Evolutionary conservation across 2,888 invertebrate species (phyloP), one percentile per base, ranked within the genome.

Genomic region (Caenorhabditis wallacei): DNA sequence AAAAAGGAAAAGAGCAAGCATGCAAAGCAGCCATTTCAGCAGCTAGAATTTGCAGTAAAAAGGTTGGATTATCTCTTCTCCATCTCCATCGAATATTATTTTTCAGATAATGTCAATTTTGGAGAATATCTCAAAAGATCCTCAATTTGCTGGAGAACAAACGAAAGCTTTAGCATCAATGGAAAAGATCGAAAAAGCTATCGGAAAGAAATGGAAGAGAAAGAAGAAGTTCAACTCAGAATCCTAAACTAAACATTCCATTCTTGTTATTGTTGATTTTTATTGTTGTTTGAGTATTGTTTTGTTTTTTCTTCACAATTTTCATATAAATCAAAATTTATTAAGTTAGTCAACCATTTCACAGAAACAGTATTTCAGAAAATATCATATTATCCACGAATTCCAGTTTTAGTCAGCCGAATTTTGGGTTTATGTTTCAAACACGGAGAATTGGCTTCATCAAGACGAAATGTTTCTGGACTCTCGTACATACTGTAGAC

Each of bases 401-500:
- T 75, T 10, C 88, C 88, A 26, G 85, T 84, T 61, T 85, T 87
- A 10, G 85, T 83, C 24, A 88, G 64, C 35, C 81, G 56, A 54
- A 88, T 88, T 69, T 84, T 85, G 10, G 87, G 88, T 24, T 85
- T 84, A 69, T 90, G 87, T 68, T 89, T 90, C 46, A 91, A 79
- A 74, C 91, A 91, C 5, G 88, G 88, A 2, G 89, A 84, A 40
- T 89, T 90, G 5, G 57, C 80, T 43, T 51, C 70, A 61, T 90
- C 87, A n/a, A 91, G 75, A 0, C 88, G 82, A 80, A 87, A 91
- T 4, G 85, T 80, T n/a, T 86, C 82, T 5, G 90, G 90, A 37
- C 85, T 87, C 35, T 88, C 86, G 76, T 91, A 90, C 20, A 91
- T 66, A 43, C 88, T 89, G 80, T 82, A 82, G 8, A 91, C 90